Percentiles rank a stretch among this genome's conserved stretches.
These are phyloP conservation scores for Sycophila sp. DNA, from an alignment of 1,140 invertebrate genomes.

Conservation along the genomic window DNA sequence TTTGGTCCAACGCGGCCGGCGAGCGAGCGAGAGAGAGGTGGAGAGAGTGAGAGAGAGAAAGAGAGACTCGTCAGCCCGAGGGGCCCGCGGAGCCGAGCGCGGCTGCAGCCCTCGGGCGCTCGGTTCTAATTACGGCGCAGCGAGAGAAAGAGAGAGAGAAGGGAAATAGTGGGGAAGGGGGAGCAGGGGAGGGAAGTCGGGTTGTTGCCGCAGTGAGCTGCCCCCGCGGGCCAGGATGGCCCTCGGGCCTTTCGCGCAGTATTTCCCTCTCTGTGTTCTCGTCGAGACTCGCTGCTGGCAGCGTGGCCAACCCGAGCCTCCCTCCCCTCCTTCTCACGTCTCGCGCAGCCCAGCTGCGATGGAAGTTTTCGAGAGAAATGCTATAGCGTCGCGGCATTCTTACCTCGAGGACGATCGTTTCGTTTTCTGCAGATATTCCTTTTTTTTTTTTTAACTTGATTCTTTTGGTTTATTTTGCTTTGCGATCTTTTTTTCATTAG, in stretches of 20 bases:
- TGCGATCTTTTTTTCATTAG: too few species aligned
- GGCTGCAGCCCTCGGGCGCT: constrained; percentile 48
- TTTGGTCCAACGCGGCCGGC: constrained; percentile 49
- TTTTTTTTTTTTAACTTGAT: not conserved
- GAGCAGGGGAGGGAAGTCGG: constrained; percentile 2
- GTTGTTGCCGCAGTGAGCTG: constrained; percentile 25
- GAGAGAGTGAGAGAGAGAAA: not conserved
- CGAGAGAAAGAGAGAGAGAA: constrained; percentile 40
- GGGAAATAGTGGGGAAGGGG: not conserved
- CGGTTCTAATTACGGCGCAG: constrained; percentile 65
- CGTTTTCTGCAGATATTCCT: not conserved
- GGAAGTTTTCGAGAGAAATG: constrained; percentile 21
- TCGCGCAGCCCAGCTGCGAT: not conserved
- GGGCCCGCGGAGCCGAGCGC: constrained; percentile 29
- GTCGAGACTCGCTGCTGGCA: constrained; percentile 37
- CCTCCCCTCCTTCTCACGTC: constrained; percentile 1
- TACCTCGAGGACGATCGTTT: not conserved
- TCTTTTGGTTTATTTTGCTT: too few species aligned
- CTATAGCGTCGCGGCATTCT: not conserved
- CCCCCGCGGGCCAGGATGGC: constrained; percentile 36
- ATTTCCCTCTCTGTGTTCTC: constrained; percentile 44
- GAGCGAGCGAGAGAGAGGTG: constrained; percentile 44
- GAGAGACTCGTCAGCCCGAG: constrained; percentile 56
- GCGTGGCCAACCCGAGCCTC: not conserved
- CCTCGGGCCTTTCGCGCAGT: constrained; percentile 48